phyloP scores from a whole-genome alignment of 2,113 vertebrate species.

The Elephantulus edwardii region DNA sequence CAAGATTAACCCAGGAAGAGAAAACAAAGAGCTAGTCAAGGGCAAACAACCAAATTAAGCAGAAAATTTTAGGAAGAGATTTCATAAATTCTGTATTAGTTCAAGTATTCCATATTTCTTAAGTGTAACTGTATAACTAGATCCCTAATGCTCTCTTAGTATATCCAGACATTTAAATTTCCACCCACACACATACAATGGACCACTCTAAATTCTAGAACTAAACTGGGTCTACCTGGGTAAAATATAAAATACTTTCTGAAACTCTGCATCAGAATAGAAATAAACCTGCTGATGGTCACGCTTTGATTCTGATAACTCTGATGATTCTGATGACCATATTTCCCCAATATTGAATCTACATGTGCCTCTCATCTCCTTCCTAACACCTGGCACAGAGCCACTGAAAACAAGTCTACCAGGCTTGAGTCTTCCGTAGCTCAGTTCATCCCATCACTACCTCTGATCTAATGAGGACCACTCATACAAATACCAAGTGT shows the following conservation, averaged over 20 bases:
- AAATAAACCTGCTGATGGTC: not conserved
- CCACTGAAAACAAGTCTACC: not conserved
- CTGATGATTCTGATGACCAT: not conserved
- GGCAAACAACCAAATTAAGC: not conserved
- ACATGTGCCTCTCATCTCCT: not conserved
- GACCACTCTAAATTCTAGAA: not conserved
- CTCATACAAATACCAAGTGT: not conserved
- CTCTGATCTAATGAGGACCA: not conserved
- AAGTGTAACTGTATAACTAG: not conserved
- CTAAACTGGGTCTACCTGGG: not conserved
- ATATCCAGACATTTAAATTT: not conserved
- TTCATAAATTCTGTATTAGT: not conserved
- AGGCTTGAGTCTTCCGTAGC: not conserved
- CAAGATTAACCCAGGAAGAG: not conserved
- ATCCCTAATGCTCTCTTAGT: not conserved
- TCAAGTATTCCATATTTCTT: not conserved
- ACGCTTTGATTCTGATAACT: too few relatives aligned
- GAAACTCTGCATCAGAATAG: not conserved
- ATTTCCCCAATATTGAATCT: not conserved
- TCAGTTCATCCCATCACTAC: not conserved
- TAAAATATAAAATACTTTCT: not conserved
- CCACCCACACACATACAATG: not conserved
- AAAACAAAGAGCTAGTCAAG: not conserved
- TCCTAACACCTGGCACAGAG: not conserved
- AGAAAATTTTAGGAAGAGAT: not conserved